Conservation (phyloP, 2,113 vertebrate genomes). For the Trochalopteron elliotii region DNA sequence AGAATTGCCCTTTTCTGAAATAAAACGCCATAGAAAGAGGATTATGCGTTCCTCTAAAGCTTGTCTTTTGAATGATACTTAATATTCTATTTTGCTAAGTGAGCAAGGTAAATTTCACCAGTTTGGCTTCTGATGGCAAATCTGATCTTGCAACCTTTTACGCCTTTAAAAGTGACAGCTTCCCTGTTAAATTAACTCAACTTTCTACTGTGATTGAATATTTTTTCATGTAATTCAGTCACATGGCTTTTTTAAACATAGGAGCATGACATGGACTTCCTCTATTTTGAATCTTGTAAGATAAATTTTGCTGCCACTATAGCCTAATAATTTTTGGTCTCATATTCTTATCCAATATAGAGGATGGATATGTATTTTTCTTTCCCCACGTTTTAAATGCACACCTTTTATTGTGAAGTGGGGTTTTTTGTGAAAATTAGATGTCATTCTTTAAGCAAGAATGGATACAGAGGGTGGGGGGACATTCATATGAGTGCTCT, state of each 20-base stretch:
- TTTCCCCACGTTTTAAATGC: not conserved
- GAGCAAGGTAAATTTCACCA: not conserved
- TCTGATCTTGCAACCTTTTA: not conserved
- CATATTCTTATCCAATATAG: not conserved
- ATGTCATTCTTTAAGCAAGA: not conserved
- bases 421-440: not conserved
- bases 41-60: not conserved
- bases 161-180: not conserved
- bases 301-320: not conserved
- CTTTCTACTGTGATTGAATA: not conserved
- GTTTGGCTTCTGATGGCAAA: not conserved
- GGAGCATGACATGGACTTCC: not conserved
- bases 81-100: not conserved
- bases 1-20: not conserved
- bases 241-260: not conserved
- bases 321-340: not conserved
- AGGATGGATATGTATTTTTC: not conserved
- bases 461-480: not conserved
- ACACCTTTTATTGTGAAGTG: not conserved
- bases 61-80: not conserved
- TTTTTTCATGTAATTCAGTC: not conserved
- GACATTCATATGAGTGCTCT: not conserved
- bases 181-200: not conserved
- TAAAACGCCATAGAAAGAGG: not conserved
- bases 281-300: not conserved